Percentiles rank a stretch among this genome's conserved stretches.
Evolutionary conservation across 2,113 vertebrate species (phyloP).

Genomic region (Penelope pileata): DNA sequence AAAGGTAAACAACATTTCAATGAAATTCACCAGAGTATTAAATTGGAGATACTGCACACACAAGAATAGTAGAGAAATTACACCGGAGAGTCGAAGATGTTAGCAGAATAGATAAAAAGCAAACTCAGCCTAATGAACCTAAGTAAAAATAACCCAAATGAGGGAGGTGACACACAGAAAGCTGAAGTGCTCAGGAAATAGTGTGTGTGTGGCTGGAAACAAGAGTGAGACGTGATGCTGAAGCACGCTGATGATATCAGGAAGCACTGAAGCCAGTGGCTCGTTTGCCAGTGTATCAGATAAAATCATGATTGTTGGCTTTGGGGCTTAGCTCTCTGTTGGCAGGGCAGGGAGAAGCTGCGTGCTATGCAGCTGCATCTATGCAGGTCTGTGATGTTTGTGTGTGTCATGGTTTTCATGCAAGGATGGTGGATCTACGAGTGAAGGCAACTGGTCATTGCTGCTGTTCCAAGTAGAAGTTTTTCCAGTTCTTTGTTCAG

Average conservation of each 20-base stretch:
- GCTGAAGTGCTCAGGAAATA: background rate
- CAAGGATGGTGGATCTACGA: background rate
- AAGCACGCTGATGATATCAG: background rate
- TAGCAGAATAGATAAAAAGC: background rate
- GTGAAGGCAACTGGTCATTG: background rate
- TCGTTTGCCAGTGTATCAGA: background rate
- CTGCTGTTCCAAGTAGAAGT: background rate
- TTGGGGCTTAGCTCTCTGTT: background rate
- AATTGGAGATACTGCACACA: background rate
- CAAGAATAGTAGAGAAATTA: background rate
- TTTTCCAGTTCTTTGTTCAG: background rate
- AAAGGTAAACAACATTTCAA: background rate
- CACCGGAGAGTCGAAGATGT: background rate
- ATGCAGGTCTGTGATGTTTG: background rate
- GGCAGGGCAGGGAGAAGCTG: background rate
- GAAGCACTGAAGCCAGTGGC: background rate
- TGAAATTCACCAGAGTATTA: background rate
- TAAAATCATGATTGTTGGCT: background rate
- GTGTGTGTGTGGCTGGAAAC: accelerated
- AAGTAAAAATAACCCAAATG: background rate
- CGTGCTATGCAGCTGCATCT: accelerated
- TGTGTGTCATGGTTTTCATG: background rate
- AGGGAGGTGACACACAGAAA: background rate
- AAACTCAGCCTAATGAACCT: background rate
- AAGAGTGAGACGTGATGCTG: background rate